phyloP scores from a whole-genome alignment of 2,888 invertebrate genomes.

The Cataglyphis rosenhaueri region DNA sequence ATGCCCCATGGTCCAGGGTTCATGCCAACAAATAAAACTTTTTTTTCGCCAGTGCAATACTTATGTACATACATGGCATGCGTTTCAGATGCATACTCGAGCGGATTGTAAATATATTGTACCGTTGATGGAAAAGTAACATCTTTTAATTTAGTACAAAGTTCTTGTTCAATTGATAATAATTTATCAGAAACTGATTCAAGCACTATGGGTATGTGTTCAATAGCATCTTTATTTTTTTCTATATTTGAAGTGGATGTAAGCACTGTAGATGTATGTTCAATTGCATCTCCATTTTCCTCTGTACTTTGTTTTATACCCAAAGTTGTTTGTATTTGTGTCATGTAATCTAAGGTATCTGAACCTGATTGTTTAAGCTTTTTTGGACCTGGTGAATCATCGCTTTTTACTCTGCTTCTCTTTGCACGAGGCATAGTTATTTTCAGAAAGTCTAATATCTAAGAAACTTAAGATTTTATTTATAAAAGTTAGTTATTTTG shows the following conservation, averaged over 20 bases:
- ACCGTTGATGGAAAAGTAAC: conserved; percentile 85
- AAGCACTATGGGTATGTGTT: background rate
- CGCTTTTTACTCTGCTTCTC: conserved; percentile 10
- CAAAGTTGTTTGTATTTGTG: background rate
- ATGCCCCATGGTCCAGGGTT: conserved; percentile 99
- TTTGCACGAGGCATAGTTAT: conserved; percentile 19
- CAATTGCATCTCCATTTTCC: background rate
- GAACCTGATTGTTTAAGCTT: background rate
- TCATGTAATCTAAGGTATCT: background rate
- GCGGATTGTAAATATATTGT: conserved; percentile 92
- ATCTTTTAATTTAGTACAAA: conserved; percentile 70
- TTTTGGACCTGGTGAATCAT: background rate
- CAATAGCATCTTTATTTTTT: background rate
- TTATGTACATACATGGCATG: conserved; percentile 92
- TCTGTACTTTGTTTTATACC: background rate
- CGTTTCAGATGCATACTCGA: conserved; percentile 93
- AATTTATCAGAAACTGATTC: conserved; percentile 73
- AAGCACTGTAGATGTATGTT: background rate
- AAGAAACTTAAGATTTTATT: background rate
- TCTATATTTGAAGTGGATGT: background rate
- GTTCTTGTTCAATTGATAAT: conserved; percentile 75
- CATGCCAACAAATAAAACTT: conserved; percentile 95
- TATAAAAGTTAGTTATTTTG: background rate
- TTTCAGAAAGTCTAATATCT: background rate
- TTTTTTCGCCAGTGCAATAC: conserved; percentile 89